These are phyloP conservation scores for Pangasius larnaudii DNA, from an alignment of 2,797 vertebrate species.

Conservation along the genomic window DNA sequence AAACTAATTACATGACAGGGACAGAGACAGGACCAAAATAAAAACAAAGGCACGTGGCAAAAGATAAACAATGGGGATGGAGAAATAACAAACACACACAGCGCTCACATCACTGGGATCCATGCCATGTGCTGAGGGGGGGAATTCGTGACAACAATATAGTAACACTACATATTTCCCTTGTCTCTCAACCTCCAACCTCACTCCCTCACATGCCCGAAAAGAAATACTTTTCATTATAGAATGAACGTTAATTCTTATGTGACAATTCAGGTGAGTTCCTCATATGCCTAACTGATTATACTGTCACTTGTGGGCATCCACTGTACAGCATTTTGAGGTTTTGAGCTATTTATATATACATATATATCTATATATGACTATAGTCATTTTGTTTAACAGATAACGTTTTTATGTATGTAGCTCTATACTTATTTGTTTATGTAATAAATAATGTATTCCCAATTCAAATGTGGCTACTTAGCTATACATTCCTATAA, in stretches of 20 bases:
- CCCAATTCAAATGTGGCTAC: neutral
- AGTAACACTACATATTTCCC: neutral
- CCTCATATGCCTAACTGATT: neutral
- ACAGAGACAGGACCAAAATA: neutral
- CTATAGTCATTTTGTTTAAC: neutral
- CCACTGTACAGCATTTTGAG: neutral
- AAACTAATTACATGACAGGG: neutral
- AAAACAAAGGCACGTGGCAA: neutral
- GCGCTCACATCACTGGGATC: neutral
- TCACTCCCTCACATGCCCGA: neutral
- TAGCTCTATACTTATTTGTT: neutral
- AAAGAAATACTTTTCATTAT: neutral
- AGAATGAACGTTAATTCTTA: neutral
- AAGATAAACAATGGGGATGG: neutral
- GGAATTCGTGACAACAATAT: neutral
- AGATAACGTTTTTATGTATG: neutral
- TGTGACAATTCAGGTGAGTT: neutral
- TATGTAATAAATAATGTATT: neutral
- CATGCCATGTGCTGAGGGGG: neutral
- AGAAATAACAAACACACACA: neutral
- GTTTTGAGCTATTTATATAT: neutral
- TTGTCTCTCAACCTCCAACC: neutral
- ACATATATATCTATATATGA: neutral
- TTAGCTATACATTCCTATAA: neutral
- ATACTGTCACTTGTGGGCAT: neutral